Evolutionary conservation across 35 echinoderm and acorn worm species (phyloP).

Genomic region (Strongylocentrotus purpuratus): DNA sequence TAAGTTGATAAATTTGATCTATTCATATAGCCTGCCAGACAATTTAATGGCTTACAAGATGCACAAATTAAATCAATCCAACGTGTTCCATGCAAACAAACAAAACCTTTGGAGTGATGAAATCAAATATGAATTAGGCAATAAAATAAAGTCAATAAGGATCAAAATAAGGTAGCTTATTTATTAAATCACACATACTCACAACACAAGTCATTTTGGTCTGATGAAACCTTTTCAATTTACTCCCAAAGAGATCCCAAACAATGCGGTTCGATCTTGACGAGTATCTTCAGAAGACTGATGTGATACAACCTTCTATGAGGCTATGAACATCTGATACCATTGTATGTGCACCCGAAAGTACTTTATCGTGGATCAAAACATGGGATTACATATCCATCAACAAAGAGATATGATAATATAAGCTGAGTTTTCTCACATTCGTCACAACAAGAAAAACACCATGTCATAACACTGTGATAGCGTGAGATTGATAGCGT

Average conservation of each 20-base stretch:
- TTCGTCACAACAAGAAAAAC: neutral
- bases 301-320: neutral
- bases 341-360: neutral
- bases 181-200: neutral
- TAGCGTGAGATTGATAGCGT: neutral
- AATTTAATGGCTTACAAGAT: too few relatives aligned
- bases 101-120: neutral
- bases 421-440: neutral
- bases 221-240: neutral
- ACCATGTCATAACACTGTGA: neutral
- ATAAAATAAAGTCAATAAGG: too few relatives aligned
- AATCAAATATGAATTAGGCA: too few relatives aligned
- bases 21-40: too few relatives aligned
- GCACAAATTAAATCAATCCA: too few relatives aligned
- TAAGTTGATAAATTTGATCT: too few relatives aligned
- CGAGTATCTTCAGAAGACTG: neutral
- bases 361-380: neutral
- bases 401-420: constrained; percentile 6
- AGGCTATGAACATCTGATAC: neutral
- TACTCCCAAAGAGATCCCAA: neutral
- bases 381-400: neutral
- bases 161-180: too few relatives aligned
- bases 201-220: neutral
- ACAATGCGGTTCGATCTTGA: neutral
- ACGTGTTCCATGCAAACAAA: neutral